Evolutionary conservation across 2,888 invertebrate genomes (phyloP).

Genomic region (Dryococelus australis): DNA sequence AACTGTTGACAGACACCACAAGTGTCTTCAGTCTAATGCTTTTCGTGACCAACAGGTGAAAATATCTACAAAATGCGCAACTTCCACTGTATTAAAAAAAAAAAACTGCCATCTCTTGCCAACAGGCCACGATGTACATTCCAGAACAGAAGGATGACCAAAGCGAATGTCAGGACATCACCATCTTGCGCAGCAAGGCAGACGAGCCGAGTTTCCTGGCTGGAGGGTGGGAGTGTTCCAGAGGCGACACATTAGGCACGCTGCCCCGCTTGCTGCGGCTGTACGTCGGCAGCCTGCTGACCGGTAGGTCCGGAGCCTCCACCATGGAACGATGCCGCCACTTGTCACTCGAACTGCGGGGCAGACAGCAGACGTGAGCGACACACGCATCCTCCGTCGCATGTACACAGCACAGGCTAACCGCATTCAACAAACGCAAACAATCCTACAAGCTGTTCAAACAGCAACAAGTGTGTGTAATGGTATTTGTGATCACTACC

Average conservation of each 20-base stretch:
- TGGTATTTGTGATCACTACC: too few relatives aligned
- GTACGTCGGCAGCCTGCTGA: background rate
- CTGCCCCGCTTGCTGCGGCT: conserved; percentile 1
- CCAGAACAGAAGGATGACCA: background rate
- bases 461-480: too few relatives aligned
- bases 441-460: too few relatives aligned
- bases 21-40: background rate
- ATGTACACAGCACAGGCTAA: too few relatives aligned
- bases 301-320: background rate
- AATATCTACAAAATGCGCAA: background rate
- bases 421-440: too few relatives aligned
- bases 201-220: background rate
- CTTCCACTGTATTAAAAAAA: background rate
- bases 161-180: background rate
- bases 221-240: background rate
- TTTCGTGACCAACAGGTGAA: background rate
- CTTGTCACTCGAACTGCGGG: conserved; percentile 3
- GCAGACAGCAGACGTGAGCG: background rate
- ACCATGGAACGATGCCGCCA: background rate
- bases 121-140: background rate
- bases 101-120: too few relatives aligned
- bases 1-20: background rate
- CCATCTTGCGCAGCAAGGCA: background rate
- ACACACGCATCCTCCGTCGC: too few relatives aligned
- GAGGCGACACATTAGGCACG: background rate